phyloP scores from a whole-genome alignment of 2,888 invertebrate species.

The Falcaria lacertinaria region DNA sequence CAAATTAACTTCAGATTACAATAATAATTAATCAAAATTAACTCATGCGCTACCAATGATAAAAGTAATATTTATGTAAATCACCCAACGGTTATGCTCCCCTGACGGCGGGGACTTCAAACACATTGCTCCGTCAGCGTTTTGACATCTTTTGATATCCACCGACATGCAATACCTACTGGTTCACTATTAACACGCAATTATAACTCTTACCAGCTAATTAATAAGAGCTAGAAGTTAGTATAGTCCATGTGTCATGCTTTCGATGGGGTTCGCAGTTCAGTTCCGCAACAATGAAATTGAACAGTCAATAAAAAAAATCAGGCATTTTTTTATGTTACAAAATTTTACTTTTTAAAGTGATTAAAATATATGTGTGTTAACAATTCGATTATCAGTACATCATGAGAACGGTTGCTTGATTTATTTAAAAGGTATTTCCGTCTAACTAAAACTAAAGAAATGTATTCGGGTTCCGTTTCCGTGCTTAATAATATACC shows the following conservation, averaged over 20 bases:
- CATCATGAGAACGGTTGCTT: too few relatives aligned
- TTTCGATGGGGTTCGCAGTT: too few relatives aligned
- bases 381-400: too few relatives aligned
- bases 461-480: too few relatives aligned
- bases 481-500: too few relatives aligned
- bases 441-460: too few relatives aligned
- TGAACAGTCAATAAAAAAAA: conserved; percentile 18
- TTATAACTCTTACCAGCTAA: conserved; percentile 15
- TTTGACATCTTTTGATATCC: conserved; percentile 73
- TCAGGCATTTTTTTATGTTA: too few relatives aligned
- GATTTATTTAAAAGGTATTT: too few relatives aligned
- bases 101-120: conserved; percentile 61
- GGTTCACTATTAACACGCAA: conserved; percentile 31
- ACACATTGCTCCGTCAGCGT: conserved; percentile 58
- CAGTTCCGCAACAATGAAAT: conserved; percentile 19
- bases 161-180: conserved; percentile 68
- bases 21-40: conserved; percentile 1
- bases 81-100: conserved; percentile 42
- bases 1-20: conserved; percentile 24
- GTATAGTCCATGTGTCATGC: too few relatives aligned
- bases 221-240: conserved; percentile 15
- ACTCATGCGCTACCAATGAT: conserved; percentile 2
- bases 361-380: too few relatives aligned
- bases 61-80: conserved; percentile 62
- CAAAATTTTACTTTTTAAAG: too few relatives aligned